Evolutionary conservation across 2,888 invertebrate species (phyloP), one percentile per base, ranked within the genome.

Genomic region (Aleiodes alternator): DNA sequence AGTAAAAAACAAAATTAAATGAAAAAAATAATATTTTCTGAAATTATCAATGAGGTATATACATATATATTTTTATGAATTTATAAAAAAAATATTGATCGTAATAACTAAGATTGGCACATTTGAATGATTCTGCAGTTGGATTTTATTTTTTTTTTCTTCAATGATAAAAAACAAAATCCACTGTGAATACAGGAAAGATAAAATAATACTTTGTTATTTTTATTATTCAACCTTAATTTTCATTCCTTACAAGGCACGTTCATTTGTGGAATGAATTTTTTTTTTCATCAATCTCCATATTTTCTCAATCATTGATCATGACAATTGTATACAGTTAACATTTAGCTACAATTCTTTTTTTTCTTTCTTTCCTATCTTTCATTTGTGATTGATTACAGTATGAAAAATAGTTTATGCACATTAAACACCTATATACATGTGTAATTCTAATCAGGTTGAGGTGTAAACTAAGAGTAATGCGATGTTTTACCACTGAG

Each of bases 361-460:
- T 59, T 59, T 14, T 2, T 5, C 34, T 31, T 14, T 3, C 2
- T 34, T 34, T 34, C 3, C 34, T 34, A 34, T 6, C 38, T 2
- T 59, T 59, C 43, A 43, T 43, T 34, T 11, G 12, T 34, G 34
- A 34, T 7, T 38, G 11, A 59, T 59, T 38, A 59, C 14, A 59
- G 59, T 59, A 59, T 38, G 59, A 59, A 59, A 59, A 59, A 59
- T 59, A 59, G 38, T 57, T 57, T 57, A 23, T 11, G n/a, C 34
- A 59, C 57, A 57, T 57, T 12, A 11, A 23, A 51, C 29, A 11
- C 3, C 11, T 51, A 61, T 53, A 29, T 16, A 55, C 34, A 51
- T 51, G 50, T 69, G 68, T 61, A 14, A 61, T 75, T 71, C 71
- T 75, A 75, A 75, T 72, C 72, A 16, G 75, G 43, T 31, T 14